phyloP scores from a whole-genome alignment of 2,113 vertebrate species.

The Dinomys branickii region DNA sequence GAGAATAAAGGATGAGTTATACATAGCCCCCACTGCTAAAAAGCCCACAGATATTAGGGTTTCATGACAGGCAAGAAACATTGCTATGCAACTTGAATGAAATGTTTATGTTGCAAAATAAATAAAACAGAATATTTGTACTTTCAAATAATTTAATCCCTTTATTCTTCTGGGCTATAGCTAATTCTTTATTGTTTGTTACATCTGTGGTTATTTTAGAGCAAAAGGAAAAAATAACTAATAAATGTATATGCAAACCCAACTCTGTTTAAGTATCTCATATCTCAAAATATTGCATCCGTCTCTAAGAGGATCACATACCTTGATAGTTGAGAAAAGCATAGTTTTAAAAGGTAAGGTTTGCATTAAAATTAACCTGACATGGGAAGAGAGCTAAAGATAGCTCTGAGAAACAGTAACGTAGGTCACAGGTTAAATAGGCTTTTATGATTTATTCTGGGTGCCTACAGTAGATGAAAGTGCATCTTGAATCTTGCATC shows the following conservation, averaged over 20 bases:
- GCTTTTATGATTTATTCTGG: not conserved
- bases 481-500: not conserved
- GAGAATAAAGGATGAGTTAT: not conserved
- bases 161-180: not conserved
- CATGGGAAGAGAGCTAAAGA: conserved; percentile 22
- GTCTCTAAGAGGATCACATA: conserved; percentile 7
- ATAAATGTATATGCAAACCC: not conserved
- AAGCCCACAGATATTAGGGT: not conserved
- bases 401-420: conserved; percentile 12
- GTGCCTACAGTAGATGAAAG: not conserved
- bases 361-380: conserved; percentile 24
- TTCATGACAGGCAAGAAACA: conserved; percentile 5
- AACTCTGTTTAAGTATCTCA: not conserved
- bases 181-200: conserved; percentile 40
- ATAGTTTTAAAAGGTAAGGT: not conserved
- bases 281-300: conserved; percentile 35
- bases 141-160: not conserved
- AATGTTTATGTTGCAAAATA: not conserved
- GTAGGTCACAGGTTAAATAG: not conserved
- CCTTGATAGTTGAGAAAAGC: not conserved
- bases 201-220: conserved; percentile 1
- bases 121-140: not conserved
- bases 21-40: not conserved
- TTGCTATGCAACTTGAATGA: not conserved
- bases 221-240: conserved; percentile 31